A percentile compares a stretch with the other conserved stretches of the same genome.
Evolutionary conservation across 1,140 invertebrate genomes (phyloP).

Genomic region (Drosophila miranda): DNA sequence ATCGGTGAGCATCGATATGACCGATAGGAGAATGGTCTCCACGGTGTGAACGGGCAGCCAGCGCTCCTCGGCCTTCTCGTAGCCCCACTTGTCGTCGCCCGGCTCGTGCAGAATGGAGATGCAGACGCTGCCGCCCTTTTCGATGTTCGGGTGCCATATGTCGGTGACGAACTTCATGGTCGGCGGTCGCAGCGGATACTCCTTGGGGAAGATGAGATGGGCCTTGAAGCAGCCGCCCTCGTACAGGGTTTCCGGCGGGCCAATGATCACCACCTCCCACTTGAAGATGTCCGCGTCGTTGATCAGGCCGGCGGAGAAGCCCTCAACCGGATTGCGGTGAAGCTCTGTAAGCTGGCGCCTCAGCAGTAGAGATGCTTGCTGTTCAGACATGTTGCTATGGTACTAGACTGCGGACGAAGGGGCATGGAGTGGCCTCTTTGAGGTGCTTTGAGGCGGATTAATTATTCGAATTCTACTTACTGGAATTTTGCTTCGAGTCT

Average conservation of each 20-base stretch:
- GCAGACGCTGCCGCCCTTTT: conserved; percentile 97
- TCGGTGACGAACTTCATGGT: conserved; percentile 99
- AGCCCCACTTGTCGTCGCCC: conserved; percentile 97
- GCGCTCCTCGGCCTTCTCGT: conserved; percentile 98
- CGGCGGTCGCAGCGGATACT: conserved; percentile 98
- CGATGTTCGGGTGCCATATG: conserved; percentile 99
- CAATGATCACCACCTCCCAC: conserved; percentile 99
- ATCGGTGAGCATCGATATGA: conserved; percentile 99
- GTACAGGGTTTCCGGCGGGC: conserved; percentile 98
- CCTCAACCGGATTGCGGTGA: conserved; percentile 93
- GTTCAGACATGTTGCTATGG: conserved; percentile 90
- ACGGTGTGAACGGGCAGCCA: conserved; percentile 99
- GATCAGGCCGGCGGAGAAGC: conserved; percentile 98
- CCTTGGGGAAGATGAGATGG: conserved; percentile 97
- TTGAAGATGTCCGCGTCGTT: conserved; percentile 97
- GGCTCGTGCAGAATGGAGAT: conserved; percentile 99
- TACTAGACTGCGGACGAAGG: conserved; percentile 21
- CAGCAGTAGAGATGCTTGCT: conserved; percentile 96
- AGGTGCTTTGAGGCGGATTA: too few relatives aligned
- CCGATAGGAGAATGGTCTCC: conserved; percentile 98
- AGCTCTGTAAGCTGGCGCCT: conserved; percentile 97
- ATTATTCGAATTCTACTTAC: conserved; percentile 32
- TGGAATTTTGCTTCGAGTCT: conserved; percentile 64
- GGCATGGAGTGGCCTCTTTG: too few relatives aligned
- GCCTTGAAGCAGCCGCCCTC: conserved; percentile 99